Base-by-base conservation (phyloP, 2,888 invertebrate genomes). In the Melinopterus prodromus region DNA sequence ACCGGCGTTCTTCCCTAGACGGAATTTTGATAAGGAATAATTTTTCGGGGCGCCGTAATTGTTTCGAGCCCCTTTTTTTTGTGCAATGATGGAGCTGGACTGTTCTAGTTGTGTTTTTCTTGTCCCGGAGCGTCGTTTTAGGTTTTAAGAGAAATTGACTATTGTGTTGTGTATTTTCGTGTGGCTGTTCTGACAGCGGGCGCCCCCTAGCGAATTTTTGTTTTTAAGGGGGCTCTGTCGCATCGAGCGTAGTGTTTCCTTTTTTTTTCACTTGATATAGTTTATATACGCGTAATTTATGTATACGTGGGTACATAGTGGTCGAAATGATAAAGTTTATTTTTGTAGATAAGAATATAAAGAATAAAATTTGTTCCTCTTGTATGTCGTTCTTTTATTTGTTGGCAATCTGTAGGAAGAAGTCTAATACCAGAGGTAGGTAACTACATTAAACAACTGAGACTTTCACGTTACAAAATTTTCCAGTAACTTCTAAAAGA, bases 11-110 rank as follows among this genome's bases (percentile, higher is more conserved):
- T 80, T 75, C 35, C 80, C 80, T 16, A 36, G 80, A 70, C 72
- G 80, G 35, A 80, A 80, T 70, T 80, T 74, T 70, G 80, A 80
- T 75, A 75, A 75, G 14, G 80, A 80, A 76, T 80, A 80, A 69
- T 38, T 77, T 77, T n/a, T 72, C 26, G 53, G 53, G 53, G 9
- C 53, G 9, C 5, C 5, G 53, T 53, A 16, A 14, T 9, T 76
- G 15, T 77, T 72, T 70, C 12, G 12, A 53, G 7, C 12, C 53
- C 53, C 7, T 9, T 53, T 53, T 38, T 38, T 7, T 53, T 53
- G 53, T 53, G 53, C 9, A 12, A 53, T 53, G 7, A 1, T 1
- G 9, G 53, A 53, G 53, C 12, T 53, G 12, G 53, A 53, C 53
- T 53, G 53, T 53, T 53, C 53, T 53, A 53, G 53, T 53, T 7